Evolutionary conservation across 2,888 invertebrate species (phyloP).

Genomic region (Nomada goodeniana): DNA sequence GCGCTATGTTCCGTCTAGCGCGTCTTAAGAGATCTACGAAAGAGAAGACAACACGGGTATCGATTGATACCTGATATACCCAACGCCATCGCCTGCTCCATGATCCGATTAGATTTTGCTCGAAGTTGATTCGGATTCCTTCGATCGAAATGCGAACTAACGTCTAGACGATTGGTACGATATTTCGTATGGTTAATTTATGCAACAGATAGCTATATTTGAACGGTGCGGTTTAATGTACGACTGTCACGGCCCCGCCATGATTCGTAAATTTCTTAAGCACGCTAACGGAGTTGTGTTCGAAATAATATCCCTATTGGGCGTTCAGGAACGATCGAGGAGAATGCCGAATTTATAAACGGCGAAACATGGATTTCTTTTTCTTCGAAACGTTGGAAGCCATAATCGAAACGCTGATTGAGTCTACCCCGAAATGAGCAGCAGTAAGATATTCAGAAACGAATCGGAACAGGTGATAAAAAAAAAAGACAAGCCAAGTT

Average conservation of each 20-base stretch:
- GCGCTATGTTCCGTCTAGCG: slow-evolving; percentile 46
- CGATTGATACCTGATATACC: slow-evolving; percentile 44
- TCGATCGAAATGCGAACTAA: background rate
- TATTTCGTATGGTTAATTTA: background rate
- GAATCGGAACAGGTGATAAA: background rate
- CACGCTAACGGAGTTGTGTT: slow-evolving; percentile 44
- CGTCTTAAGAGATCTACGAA: slow-evolving; percentile 67
- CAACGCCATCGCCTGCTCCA: background rate
- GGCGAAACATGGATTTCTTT: background rate
- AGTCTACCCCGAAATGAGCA: background rate
- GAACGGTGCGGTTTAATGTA: background rate
- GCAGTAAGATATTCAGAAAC: background rate
- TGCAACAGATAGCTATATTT: background rate
- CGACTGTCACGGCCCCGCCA: background rate
- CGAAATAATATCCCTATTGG: background rate
- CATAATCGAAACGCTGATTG: background rate
- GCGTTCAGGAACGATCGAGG: background rate
- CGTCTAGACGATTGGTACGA: slow-evolving; percentile 8
- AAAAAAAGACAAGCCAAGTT: background rate
- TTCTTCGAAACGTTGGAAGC: slow-evolving; percentile 22
- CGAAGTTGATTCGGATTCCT: background rate
- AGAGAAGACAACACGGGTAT: slow-evolving; percentile 24
- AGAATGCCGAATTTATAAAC: no score
- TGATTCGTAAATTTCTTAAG: slow-evolving; percentile 61
- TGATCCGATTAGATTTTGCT: slow-evolving; percentile 27